Evolutionary conservation across 64 coral and sea anemone genomes (phyloP), one percentile per base, ranked within the genome.

Genomic region (Montipora capricornis): DNA sequence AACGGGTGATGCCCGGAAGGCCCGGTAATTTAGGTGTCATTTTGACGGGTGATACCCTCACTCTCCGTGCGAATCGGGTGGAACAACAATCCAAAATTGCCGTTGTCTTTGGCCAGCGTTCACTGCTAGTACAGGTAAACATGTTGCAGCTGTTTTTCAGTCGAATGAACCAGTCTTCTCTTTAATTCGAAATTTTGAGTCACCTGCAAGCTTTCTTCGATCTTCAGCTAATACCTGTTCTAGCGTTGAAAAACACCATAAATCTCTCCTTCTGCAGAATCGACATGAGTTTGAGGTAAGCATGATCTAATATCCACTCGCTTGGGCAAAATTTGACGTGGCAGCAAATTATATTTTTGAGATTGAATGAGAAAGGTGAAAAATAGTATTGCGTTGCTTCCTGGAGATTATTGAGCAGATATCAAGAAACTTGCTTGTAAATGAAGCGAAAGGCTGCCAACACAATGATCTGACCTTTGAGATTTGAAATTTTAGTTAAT

Each of bases 261-360:
- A 20, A 68, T 86, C 66, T 71, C 66, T 71, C 60, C 19, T 51
- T 86, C 82, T 86, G 82, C 66, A 86, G 62, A 86, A 71, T 12
- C 82, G 82, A 86, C 44, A 86, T 86, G 82, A 86, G 82, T 86
- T 86, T 86, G 82, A 86, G 82, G 82, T 86, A 86, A 71, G 62
- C 19, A 15, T 70, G 13, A 44, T 16, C 5, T 48, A 78, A 49
- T 17, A 20, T 86, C 1, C 48, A 14, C 17, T 16, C 5, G 82
- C 20, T 86, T 22, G 44, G 76, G 47, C 16, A 15, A 68, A 70
- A 49, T 46, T 86, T 51, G 66, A 86, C 82, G 82, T 86, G 82
- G 82, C 82, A 20, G 6, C 66, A 64, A 71, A 64, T 64, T 64
- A 15, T 68, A 44, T 86, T 6, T 71, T 44, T 44, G 26, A 8